Percentiles rank a stretch among this genome's conserved stretches.
phyloP scores from a whole-genome alignment of 2,888 invertebrate genomes.

The Vanessa cardui region DNA sequence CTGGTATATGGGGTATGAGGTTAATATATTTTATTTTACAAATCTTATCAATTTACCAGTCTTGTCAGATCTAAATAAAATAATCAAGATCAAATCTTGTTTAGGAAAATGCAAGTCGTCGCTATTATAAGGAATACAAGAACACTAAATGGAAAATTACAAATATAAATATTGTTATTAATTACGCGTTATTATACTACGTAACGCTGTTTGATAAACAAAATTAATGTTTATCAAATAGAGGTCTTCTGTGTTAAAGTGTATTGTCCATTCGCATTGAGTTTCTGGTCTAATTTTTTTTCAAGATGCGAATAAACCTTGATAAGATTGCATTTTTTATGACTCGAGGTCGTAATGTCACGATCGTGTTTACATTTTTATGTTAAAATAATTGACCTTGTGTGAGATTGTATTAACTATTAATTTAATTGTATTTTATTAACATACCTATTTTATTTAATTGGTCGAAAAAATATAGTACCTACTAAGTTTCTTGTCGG shows the following conservation, averaged over 20 bases:
- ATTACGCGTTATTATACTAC: neutral
- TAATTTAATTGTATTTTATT: no score
- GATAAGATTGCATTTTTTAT: neutral
- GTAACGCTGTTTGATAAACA: neutral
- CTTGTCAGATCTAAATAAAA: no score
- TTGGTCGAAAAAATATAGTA: no score
- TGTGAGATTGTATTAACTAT: no score
- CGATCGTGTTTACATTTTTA: neutral
- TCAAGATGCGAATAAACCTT: neutral
- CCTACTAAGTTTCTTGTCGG: no score
- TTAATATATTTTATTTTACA: no score
- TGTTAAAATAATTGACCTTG: no score
- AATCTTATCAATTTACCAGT: no score
- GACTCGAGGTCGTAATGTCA: neutral
- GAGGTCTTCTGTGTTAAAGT: neutral
- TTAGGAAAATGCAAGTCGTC: no score
- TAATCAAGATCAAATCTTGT: no score
- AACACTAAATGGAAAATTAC: neutral
- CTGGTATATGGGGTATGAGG: no score
- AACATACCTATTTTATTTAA: no score
- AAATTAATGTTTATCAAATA: conserved; percentile 1
- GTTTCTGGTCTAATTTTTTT: neutral
- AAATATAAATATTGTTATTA: neutral
- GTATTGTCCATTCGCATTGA: neutral
- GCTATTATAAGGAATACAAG: neutral